phyloP scores from a whole-genome alignment of 2,113 vertebrate genomes.

The Brachionichthys hirsutus region DNA sequence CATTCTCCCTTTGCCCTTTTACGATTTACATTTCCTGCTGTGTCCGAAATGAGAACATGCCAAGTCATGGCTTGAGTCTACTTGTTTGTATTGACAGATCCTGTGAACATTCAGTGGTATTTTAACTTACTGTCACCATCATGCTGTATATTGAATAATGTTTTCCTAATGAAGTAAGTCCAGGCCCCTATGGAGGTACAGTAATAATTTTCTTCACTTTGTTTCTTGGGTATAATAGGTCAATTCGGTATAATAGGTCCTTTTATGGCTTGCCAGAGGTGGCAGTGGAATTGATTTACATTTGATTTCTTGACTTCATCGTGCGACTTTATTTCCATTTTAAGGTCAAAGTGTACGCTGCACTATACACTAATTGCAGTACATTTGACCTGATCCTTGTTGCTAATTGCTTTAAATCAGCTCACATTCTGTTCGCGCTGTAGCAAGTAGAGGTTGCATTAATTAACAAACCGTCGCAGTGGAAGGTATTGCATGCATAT shows the following conservation, averaged over 20 bases:
- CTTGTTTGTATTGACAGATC: slow-evolving; percentile 9
- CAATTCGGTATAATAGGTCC: too few relatives aligned
- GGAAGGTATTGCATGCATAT: too few relatives aligned
- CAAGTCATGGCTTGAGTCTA: slow-evolving; percentile 11
- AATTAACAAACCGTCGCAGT: too few relatives aligned
- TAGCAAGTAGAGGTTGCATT: too few relatives aligned
- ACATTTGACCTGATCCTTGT: too few relatives aligned
- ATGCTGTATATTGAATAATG: background rate
- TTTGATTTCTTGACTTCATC: slow-evolving; percentile 21
- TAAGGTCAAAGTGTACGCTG: too few relatives aligned
- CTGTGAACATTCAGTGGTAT: slow-evolving; percentile 4
- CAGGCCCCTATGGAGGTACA: background rate
- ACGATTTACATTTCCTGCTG: slow-evolving; percentile 11
- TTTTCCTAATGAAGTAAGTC: background rate
- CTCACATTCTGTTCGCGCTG: too few relatives aligned
- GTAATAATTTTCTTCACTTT: background rate
- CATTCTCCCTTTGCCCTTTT: slow-evolving; percentile 1
- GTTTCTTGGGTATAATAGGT: slow-evolving; percentile 17
- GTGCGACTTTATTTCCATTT: too few relatives aligned
- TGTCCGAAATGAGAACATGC: slow-evolving; percentile 32
- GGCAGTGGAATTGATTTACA: slow-evolving; percentile 16
- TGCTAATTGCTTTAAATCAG: too few relatives aligned
- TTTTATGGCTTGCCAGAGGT: slow-evolving; percentile 13
- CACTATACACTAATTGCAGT: too few relatives aligned
- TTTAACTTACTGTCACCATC: background rate